Percentiles rank a stretch among this genome's conserved stretches.
Evolutionary conservation across 2,113 vertebrate genomes (phyloP).

Genomic region (Pelecanus crispus): DNA sequence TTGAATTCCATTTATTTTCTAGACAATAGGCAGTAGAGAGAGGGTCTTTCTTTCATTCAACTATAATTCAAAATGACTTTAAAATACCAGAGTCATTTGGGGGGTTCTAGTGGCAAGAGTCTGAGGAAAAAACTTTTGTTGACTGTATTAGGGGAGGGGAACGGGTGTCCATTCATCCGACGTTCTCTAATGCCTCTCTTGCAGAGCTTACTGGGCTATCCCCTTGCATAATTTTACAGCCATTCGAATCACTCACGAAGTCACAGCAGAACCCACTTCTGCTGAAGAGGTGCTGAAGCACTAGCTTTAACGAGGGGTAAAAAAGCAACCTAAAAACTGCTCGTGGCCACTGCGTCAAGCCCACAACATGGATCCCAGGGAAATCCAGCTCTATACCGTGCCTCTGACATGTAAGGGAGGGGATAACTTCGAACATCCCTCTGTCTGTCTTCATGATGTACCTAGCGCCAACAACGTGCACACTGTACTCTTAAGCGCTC

Average conservation of each 20-base stretch:
- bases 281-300: slow-evolving; percentile 20
- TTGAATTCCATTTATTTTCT: slow-evolving; percentile 6
- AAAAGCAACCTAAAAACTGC: neutral
- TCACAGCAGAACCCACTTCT: slow-evolving; percentile 32
- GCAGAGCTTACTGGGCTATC: neutral
- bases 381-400: neutral
- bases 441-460: slow-evolving; percentile 50
- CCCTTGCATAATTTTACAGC: neutral
- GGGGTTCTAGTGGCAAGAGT: neutral
- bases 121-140: neutral
- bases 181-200: neutral
- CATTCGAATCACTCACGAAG: neutral
- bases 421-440: slow-evolving; percentile 29
- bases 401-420: slow-evolving; percentile 14
- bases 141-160: neutral
- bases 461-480: slow-evolving; percentile 64
- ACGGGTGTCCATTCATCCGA: neutral
- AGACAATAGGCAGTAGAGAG: neutral
- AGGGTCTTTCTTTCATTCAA: neutral
- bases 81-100: neutral
- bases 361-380: neutral
- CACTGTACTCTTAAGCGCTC: slow-evolving; percentile 70
- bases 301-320: neutral
- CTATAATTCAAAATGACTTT: neutral
- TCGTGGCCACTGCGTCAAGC: neutral